Evolutionary conservation across 2,797 vertebrate genomes (phyloP).

Genomic region (Cyclopterus lumpus): DNA sequence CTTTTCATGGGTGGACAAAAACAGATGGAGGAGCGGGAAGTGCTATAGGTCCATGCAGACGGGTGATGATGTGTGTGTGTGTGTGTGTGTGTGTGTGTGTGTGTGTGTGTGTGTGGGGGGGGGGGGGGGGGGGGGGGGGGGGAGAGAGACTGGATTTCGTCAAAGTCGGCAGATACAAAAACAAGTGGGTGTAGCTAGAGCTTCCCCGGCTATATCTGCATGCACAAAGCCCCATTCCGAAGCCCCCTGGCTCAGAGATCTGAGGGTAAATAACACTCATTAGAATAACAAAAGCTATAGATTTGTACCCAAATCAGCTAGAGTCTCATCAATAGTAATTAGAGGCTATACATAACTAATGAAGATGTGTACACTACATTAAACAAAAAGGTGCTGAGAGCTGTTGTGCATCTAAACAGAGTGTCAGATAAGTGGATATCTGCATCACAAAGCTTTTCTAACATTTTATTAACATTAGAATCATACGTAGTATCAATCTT

Average conservation of each 20-base stretch:
- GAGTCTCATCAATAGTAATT: conserved; percentile 86
- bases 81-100: conserved; percentile 27
- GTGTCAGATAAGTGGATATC: conserved; percentile 53
- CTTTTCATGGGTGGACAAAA: conserved; percentile 83
- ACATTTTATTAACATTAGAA: conserved; percentile 29
- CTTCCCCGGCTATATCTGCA: conserved; percentile 68
- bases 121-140: conserved; percentile 50
- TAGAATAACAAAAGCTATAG: conserved; percentile 88
- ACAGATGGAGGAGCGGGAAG: conserved; percentile 83
- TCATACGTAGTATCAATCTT: conserved; percentile 1
- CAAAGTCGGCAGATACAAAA: conserved; percentile 79
- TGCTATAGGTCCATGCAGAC: conserved; percentile 80
- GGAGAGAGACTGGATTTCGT: conserved; percentile 70
- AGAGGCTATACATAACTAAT: conserved; percentile 85
- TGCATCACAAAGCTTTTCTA: conserved; percentile 34
- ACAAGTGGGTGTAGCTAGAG: conserved; percentile 80
- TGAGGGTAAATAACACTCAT: conserved; percentile 85
- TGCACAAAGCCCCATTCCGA: conserved; percentile 78
- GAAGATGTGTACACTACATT: conserved; percentile 79
- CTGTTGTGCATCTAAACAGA: conserved; percentile 63
- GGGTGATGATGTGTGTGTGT: conserved; percentile 62
- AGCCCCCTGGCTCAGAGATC: conserved; percentile 81
- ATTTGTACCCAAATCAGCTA: conserved; percentile 84
- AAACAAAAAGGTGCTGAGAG: conserved; percentile 72
- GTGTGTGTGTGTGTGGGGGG: conserved; percentile 41